Conservation (phyloP, 1,140 invertebrate genomes). For the Gonioctena quinquepunctata region DNA sequence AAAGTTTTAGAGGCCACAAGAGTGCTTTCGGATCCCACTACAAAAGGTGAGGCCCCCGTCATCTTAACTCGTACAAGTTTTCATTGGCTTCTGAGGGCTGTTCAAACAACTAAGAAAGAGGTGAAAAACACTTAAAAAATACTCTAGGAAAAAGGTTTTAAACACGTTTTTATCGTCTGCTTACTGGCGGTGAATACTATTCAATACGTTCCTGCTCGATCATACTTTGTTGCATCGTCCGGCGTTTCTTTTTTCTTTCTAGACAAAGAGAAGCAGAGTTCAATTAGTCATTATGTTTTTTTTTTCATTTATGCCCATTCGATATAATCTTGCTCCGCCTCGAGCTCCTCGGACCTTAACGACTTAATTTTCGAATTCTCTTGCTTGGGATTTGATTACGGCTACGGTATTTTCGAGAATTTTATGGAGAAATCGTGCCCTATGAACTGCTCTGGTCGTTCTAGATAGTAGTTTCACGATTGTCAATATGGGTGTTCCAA, state of each 20-base stretch:
- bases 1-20: too few relatives aligned
- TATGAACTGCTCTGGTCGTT: neutral
- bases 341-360: neutral
- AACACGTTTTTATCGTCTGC: too few relatives aligned
- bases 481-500: slow-evolving; percentile 8
- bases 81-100: too few relatives aligned
- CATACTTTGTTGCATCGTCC: neutral
- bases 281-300: slow-evolving; percentile 14
- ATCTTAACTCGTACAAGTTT: too few relatives aligned
- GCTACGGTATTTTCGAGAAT: neutral
- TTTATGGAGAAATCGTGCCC: slow-evolving; percentile 10
- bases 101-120: too few relatives aligned
- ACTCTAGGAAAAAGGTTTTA: too few relatives aligned
- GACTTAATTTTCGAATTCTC: slow-evolving; percentile 13
- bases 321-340: slow-evolving; percentile 12
- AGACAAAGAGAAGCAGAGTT: neutral
- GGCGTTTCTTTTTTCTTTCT: neutral
- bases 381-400: neutral
- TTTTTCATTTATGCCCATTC: slow-evolving; percentile 3
- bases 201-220: too few relatives aligned
- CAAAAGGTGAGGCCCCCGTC: too few relatives aligned
- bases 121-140: too few relatives aligned
- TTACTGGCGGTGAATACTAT: too few relatives aligned
- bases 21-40: too few relatives aligned
- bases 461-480: neutral